Base-by-base conservation (phyloP, 2,113 vertebrate genomes). In the Coptodon bakossiorum region DNA sequence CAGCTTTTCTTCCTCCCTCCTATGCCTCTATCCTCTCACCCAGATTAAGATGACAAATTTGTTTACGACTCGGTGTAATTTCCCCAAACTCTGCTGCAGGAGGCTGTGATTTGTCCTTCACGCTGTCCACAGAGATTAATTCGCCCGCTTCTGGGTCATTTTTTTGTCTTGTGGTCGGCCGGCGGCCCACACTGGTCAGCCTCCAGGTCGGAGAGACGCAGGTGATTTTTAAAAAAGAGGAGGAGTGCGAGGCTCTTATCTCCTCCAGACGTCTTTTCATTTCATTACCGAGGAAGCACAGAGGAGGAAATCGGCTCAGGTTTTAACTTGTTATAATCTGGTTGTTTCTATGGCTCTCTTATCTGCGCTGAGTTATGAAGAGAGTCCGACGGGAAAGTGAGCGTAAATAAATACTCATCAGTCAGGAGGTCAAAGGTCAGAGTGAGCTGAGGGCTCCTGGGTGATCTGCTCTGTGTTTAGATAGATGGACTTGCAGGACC, bases 1-100 rank as follows among this genome's bases (percentile, higher is more conserved):
- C 13, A 71, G 78, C 71, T 36, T 54, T 82, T 36, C 50, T 52
- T 81, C 73, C 24, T 48, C 34, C 17, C 82, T 43, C 50, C 61
- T 16, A 76, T 56, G 68, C 84, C 79, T 79, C 61, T 57, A 57
- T 85, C 59, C 71, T 54, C 85, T 78, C 50, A 5, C 50, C 19
- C 68, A 91, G 91, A 94, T 92, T 92, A 90, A 91, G 52, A 91
- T 90, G 92, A 94, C 83, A 91, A 87, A 93, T 95, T 59, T 93
- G 91, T 95, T 92, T 95, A 92, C 91, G 82, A 13, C 71, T 76
- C 9, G 0, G 53, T 89, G 86, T 92, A 89, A 92, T 95, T 94
- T 90, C 24, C 89, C 80, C 57, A 57, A 87, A 84, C 78, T 68
- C 53, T 63, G 3, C 34, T 8, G 78, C 71, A 24, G 17, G 53